These are phyloP conservation scores for Odocoileus virginianus DNA, from an alignment of 2,113 vertebrate species.

Conservation along the genomic window DNA sequence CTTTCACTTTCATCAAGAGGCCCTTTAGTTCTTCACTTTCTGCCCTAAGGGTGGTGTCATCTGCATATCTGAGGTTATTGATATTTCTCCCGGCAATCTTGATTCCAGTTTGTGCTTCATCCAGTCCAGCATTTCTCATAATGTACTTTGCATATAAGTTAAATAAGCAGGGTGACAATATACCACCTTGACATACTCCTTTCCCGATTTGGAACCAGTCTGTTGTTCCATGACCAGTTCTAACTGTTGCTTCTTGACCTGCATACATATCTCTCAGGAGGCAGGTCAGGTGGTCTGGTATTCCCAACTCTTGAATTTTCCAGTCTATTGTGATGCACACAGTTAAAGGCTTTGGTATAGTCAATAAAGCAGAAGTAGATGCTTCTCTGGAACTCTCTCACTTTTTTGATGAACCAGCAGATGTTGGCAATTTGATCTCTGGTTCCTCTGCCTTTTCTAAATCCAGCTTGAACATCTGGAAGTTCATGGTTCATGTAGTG, in stretches of 20 bases:
- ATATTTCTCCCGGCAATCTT: not conserved
- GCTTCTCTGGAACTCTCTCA: not conserved
- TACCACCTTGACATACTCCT: rapidly evolving
- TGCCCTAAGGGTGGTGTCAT: not conserved
- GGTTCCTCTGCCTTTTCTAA: not conserved
- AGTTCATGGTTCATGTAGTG: not conserved
- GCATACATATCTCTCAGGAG: not conserved
- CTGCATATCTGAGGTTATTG: not conserved
- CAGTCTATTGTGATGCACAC: not conserved
- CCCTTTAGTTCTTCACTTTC: not conserved
- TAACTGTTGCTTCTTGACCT: not conserved
- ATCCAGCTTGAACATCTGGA: not conserved
- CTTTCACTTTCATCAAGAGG: not conserved
- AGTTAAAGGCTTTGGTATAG: not conserved
- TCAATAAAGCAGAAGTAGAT: not conserved
- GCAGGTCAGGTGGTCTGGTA: not conserved
- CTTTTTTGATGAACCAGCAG: not conserved
- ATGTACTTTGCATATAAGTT: not conserved
- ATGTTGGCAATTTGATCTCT: not conserved
- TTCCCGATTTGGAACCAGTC: not conserved
- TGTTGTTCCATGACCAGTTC: not conserved
- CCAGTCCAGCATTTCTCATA: not conserved
- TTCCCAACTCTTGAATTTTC: not conserved
- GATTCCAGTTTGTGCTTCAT: not conserved
- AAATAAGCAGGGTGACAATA: not conserved